phyloP scores from a whole-genome alignment of 2,113 vertebrate genomes.

The Probosciger aterrimus region DNA sequence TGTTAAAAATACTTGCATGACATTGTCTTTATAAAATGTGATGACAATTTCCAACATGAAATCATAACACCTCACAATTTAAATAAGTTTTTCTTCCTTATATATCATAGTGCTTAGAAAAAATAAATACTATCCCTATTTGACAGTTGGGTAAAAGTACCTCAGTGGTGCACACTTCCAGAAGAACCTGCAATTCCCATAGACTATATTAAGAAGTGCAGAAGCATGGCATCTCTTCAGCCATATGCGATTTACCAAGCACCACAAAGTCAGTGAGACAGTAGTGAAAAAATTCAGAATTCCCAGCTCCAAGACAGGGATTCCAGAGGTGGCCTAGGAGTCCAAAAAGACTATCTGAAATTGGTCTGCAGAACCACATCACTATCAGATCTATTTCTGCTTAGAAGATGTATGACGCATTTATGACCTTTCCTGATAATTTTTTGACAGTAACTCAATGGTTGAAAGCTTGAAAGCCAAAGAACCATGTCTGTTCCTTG shows the following conservation, averaged over 20 bases:
- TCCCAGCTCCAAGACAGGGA: not conserved
- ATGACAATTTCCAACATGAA: not conserved
- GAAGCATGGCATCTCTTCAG: not conserved
- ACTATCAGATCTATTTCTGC: not conserved
- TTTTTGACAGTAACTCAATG: not conserved
- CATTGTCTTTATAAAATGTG: not conserved
- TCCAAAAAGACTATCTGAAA: not conserved
- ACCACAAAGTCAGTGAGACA: not conserved
- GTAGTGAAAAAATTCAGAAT: not conserved
- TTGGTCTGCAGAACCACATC: not conserved
- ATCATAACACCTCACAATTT: not conserved
- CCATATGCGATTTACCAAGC: not conserved
- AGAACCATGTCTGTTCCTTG: not conserved
- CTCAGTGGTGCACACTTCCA: not conserved
- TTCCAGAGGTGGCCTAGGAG: not conserved
- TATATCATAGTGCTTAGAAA: not conserved
- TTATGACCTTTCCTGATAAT: not conserved
- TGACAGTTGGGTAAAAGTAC: not conserved
- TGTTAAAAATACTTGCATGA: not conserved
- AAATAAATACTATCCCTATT: not conserved
- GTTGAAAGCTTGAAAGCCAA: not conserved
- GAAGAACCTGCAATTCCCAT: not conserved
- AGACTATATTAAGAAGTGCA: not conserved
- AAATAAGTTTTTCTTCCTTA: not conserved
- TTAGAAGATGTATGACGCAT: not conserved